Evolutionary conservation across 2,888 invertebrate species (phyloP).

Genomic region (Achlya flavicornis): DNA sequence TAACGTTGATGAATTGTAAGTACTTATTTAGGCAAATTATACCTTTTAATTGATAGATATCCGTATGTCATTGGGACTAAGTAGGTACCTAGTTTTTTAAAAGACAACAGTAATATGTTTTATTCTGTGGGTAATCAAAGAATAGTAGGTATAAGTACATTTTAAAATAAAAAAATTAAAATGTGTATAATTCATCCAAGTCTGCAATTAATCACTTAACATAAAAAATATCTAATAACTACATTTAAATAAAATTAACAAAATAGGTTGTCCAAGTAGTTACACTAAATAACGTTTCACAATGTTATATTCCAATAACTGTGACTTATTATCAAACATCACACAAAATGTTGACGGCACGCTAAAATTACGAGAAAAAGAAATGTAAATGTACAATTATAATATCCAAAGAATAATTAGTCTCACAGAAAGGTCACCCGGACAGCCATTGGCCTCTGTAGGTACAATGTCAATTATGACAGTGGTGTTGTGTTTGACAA

Average conservation of each 20-base stretch:
- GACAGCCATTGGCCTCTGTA: constrained; percentile 56
- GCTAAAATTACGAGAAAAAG: not conserved
- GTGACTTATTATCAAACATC: not conserved
- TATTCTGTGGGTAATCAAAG: too few species aligned
- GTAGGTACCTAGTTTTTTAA: not conserved
- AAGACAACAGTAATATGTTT: not conserved
- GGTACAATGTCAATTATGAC: constrained; percentile 63
- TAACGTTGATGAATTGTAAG: not conserved
- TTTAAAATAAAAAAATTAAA: too few species aligned
- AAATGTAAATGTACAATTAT: not conserved
- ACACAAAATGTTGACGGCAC: not conserved
- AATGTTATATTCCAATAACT: too few species aligned
- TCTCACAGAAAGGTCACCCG: constrained; percentile 53
- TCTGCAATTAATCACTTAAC: too few species aligned
- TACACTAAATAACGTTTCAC: too few species aligned
- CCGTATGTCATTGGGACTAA: not conserved
- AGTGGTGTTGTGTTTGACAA: constrained; percentile 39
- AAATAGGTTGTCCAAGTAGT: too few species aligned
- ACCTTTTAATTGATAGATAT: constrained; percentile 3
- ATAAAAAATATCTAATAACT: too few species aligned
- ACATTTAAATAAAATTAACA: too few species aligned
- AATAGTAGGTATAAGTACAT: too few species aligned
- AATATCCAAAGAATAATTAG: constrained; percentile 34
- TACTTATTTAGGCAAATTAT: constrained; percentile 1
- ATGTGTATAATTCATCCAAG: too few species aligned